phyloP scores from a whole-genome alignment of 2,113 vertebrate species.

The Plestiodon gilberti region DNA sequence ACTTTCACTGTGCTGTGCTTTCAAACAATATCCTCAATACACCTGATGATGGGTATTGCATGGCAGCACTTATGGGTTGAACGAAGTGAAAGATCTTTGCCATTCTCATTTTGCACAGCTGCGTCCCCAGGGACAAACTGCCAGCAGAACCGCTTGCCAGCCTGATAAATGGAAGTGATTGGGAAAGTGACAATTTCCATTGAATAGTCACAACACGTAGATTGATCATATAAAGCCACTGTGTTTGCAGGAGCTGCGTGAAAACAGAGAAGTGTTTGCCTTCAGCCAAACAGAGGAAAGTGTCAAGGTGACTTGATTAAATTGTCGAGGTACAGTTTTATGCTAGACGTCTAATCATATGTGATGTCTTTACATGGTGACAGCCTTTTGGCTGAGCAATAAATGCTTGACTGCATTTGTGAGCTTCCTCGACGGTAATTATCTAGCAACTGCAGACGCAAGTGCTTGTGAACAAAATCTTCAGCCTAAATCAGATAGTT shows the following conservation, averaged over 20 bases:
- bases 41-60: neutral
- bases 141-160: neutral
- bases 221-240: neutral
- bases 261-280: neutral
- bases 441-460: neutral
- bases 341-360: neutral
- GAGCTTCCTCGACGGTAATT: neutral
- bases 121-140: too few species aligned
- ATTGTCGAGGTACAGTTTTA: neutral
- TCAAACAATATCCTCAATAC: too few species aligned
- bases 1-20: too few species aligned
- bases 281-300: neutral
- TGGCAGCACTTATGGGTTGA: neutral
- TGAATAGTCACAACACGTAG: neutral
- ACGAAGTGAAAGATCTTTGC: neutral
- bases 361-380: neutral
- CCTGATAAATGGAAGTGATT: neutral
- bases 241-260: neutral
- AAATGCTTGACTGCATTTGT: neutral
- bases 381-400: neutral
- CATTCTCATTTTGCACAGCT: neutral
- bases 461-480: neutral
- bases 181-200: neutral
- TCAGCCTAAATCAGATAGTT: too few species aligned
- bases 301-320: neutral